Conservation (phyloP, 2,113 vertebrate species). For the Henicopernis longicauda region DNA sequence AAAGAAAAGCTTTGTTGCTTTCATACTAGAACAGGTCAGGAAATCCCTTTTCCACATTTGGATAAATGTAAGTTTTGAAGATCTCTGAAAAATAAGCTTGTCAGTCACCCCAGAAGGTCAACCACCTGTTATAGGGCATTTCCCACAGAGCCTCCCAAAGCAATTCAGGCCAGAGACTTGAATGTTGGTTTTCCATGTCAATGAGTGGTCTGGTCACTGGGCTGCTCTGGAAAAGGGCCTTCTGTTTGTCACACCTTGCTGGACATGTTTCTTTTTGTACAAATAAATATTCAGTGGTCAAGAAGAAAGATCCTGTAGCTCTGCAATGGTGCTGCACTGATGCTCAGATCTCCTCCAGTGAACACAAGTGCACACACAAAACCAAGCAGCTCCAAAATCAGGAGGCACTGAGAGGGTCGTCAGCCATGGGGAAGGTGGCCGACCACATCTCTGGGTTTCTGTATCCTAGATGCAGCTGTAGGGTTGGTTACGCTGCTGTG, state of each 20-base stretch:
- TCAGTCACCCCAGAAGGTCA: not conserved
- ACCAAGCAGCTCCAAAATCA: not conserved
- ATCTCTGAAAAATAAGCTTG: not conserved
- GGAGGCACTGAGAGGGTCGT: not conserved
- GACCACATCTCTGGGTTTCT: not conserved
- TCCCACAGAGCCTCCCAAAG: not conserved
- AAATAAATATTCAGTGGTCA: not conserved
- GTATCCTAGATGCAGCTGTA: not conserved
- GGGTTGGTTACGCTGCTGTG: not conserved
- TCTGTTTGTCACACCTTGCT: not conserved
- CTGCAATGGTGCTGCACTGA: not conserved
- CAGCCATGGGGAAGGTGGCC: not conserved
- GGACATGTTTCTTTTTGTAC: not conserved
- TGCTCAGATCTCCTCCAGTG: not conserved
- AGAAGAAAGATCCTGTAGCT: not conserved
- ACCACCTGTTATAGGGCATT: not conserved
- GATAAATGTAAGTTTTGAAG: not conserved
- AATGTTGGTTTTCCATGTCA: not conserved
- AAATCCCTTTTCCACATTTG: not conserved
- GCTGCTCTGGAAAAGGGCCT: not conserved
- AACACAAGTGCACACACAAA: not conserved
- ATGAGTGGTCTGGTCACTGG: not conserved
- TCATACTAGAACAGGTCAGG: not conserved
- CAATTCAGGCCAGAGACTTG: not conserved
- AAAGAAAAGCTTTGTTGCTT: slow-evolving; percentile 19